A percentile compares a stretch with the other conserved stretches of the same genome.
Evolutionary conservation across 2,113 vertebrate species (phyloP).

Genomic region (Oncorhynchus keta): DNA sequence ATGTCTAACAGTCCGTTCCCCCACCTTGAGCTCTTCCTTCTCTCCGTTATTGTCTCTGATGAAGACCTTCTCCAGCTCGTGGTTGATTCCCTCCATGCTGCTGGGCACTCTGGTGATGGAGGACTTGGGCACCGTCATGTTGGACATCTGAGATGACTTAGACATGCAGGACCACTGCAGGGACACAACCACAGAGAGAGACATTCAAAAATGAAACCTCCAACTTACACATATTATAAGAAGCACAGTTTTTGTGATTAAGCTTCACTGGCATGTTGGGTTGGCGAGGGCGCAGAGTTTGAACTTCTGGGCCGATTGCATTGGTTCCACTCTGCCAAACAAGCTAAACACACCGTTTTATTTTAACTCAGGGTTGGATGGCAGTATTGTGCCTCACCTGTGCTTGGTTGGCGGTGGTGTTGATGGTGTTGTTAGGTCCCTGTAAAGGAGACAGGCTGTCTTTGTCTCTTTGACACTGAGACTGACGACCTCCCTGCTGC

Average conservation of each 20-base stretch:
- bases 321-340: no score
- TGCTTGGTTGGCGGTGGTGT: conserved; percentile 77
- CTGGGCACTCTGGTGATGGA: conserved; percentile 90
- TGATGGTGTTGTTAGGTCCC: conserved; percentile 68
- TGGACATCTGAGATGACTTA: conserved; percentile 89
- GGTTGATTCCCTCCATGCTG: conserved; percentile 98
- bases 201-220: neutral
- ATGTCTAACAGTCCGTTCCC: conserved; percentile 27
- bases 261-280: no score
- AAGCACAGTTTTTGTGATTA: no score
- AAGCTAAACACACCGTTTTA: no score
- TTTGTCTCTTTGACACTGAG: conserved; percentile 75
- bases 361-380: no score
- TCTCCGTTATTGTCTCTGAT: conserved; percentile 90
- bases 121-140: conserved; percentile 93
- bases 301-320: no score
- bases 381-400: conserved; percentile 69
- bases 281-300: no score
- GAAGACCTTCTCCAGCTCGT: conserved; percentile 97
- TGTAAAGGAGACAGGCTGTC: conserved; percentile 81
- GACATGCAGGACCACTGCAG: conserved; percentile 79
- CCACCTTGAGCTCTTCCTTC: conserved; percentile 93
- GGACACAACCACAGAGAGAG: neutral
- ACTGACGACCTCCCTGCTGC: conserved; percentile 70
- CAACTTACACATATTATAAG: neutral